phyloP scores from a whole-genome alignment of 2,797 vertebrate genomes.

The Coluber constrictor region DNA sequence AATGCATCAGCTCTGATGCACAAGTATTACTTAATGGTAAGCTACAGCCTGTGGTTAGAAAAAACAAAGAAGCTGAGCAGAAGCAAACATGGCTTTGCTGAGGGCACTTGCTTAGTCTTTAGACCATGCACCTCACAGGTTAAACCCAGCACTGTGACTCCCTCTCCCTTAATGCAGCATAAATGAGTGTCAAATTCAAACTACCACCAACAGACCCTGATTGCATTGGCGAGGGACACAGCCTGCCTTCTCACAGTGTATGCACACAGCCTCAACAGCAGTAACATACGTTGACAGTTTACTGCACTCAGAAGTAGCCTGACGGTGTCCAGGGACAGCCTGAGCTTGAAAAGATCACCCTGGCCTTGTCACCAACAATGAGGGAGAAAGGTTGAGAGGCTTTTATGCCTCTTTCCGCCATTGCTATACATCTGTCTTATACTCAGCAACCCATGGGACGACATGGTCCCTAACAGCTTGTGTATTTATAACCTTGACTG shows the following conservation, averaged over 20 bases:
- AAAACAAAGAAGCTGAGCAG: background rate
- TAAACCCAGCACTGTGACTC: background rate
- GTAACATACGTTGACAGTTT: conserved; percentile 6
- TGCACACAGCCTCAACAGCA: background rate
- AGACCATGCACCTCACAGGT: background rate
- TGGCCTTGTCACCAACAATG: background rate
- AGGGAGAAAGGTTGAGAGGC: background rate
- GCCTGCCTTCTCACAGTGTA: background rate
- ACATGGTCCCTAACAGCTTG: background rate
- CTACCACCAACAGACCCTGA: background rate
- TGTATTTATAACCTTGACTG: background rate
- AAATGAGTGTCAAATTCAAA: conserved; percentile 7
- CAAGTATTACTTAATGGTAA: background rate
- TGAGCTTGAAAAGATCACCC: background rate
- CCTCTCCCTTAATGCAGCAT: background rate
- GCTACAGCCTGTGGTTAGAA: background rate
- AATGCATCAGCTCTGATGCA: background rate
- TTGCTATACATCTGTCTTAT: background rate
- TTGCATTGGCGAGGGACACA: background rate
- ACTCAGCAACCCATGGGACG: background rate
- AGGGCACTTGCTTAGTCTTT: background rate
- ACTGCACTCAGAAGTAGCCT: background rate
- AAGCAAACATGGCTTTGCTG: background rate
- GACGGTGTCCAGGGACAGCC: background rate
- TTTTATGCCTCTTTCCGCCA: background rate